Conservation (phyloP, 2,888 invertebrate species). For the Drosophila lacicola region DNA sequence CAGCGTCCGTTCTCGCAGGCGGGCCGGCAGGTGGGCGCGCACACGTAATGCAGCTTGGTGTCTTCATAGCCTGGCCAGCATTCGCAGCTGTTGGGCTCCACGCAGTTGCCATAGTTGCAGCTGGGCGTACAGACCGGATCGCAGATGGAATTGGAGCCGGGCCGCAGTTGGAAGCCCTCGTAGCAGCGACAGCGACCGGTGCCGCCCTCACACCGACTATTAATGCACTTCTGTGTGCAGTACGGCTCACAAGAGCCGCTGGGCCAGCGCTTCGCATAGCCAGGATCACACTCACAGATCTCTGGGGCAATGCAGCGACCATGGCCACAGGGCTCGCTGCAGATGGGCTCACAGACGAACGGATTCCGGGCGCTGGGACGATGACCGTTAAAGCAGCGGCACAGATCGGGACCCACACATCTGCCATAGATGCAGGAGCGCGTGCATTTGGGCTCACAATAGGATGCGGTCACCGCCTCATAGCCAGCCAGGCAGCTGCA, state of each 20-base stretch:
- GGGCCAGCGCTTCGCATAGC: slow-evolving; percentile 80
- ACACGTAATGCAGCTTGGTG: slow-evolving; percentile 73
- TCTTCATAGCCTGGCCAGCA: slow-evolving; percentile 82
- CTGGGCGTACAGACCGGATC: slow-evolving; percentile 82
- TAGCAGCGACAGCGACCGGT: slow-evolving; percentile 87
- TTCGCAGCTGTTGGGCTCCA: slow-evolving; percentile 83
- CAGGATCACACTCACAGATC: slow-evolving; percentile 79
- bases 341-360: slow-evolving; percentile 79
- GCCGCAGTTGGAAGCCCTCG: slow-evolving; percentile 84
- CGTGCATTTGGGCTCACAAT: slow-evolving; percentile 79
- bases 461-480: slow-evolving; percentile 70
- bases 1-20: slow-evolving; percentile 85
- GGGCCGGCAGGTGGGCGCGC: slow-evolving; percentile 80
- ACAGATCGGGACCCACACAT: slow-evolving; percentile 84
- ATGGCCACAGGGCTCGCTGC: slow-evolving; percentile 75
- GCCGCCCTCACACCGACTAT: slow-evolving; percentile 86
- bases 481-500: slow-evolving; percentile 83
- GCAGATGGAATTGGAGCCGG: slow-evolving; percentile 76
- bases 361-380: slow-evolving; percentile 58
- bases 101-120: slow-evolving; percentile 85
- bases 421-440: slow-evolving; percentile 78
- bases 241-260: slow-evolving; percentile 81
- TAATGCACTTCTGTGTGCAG: slow-evolving; percentile 81
- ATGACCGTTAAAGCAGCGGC: slow-evolving; percentile 85
- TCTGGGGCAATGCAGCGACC: slow-evolving; percentile 82